phyloP scores from a whole-genome alignment of 2,888 invertebrate genomes.

The Tachina fera region DNA sequence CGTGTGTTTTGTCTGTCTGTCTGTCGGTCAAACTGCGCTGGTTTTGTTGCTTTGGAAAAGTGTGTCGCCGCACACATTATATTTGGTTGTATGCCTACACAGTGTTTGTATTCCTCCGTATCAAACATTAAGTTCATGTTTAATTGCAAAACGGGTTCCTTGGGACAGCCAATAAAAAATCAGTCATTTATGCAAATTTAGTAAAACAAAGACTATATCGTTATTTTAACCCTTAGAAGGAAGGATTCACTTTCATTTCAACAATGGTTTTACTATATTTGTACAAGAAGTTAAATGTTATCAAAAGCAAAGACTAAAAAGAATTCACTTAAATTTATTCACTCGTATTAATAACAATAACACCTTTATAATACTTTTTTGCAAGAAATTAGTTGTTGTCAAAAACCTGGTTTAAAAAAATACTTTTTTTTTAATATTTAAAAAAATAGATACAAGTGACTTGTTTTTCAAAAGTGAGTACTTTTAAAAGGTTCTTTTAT shows the following conservation, averaged over 20 bases:
- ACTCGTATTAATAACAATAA: no score
- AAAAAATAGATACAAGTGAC: no score
- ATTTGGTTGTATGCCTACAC: conserved; percentile 52
- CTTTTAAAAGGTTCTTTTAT: no score
- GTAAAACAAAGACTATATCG: conserved; percentile 47
- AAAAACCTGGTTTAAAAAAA: no score
- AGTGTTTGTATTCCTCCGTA: conserved; percentile 46
- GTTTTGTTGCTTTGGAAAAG: conserved; percentile 61
- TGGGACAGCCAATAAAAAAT: conserved; percentile 62
- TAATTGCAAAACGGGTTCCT: conserved; percentile 76
- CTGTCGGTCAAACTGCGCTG: conserved; percentile 31
- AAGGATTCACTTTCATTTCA: background rate
- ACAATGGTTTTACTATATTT: no score
- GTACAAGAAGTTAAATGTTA: no score
- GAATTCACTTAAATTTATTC: no score
- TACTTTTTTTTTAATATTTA: no score
- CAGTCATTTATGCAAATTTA: conserved; percentile 77
- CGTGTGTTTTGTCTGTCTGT: conserved; percentile 5
- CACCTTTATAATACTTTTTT: background rate
- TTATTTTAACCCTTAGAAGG: conserved; percentile 52
- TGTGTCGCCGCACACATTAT: conserved; percentile 65
- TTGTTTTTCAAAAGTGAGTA: no score
- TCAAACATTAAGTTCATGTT: conserved; percentile 79
- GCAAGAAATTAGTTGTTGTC: no score
- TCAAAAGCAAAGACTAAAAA: no score